These are phyloP conservation scores for Aepyceros melampus DNA, from an alignment of 2,113 vertebrate species.

Conservation along the genomic window DNA sequence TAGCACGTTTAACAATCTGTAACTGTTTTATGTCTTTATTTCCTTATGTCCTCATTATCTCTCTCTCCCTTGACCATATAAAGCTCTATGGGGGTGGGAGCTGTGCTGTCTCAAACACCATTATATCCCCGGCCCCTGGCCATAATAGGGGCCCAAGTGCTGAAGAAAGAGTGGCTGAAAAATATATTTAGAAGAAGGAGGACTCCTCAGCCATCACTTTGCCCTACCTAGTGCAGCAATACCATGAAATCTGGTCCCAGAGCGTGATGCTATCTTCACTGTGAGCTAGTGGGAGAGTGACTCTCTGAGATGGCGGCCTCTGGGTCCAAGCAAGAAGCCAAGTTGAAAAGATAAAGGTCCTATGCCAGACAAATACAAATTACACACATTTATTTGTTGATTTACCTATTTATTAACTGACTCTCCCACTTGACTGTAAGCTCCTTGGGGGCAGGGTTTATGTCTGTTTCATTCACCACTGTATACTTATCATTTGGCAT, in stretches of 20 bases:
- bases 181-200: background rate
- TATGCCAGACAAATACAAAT: background rate
- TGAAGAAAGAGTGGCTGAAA: background rate
- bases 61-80: background rate
- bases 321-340: background rate
- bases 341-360: background rate
- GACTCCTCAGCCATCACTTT: background rate
- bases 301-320: background rate
- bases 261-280: fast-evolving
- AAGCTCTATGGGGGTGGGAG: background rate
- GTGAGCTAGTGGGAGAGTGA: background rate
- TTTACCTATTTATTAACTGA: background rate
- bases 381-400: background rate
- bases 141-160: background rate
- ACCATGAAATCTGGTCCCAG: background rate
- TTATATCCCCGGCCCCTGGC: background rate
- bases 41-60: background rate
- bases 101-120: background rate
- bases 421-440: background rate
- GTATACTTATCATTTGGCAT: background rate
- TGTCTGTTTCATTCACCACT: background rate
- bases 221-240: background rate
- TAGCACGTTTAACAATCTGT: constrained; percentile 11
- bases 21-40: constrained; percentile 20
- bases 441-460: background rate